A percentile compares a stretch with the other conserved stretches of the same genome.
These are phyloP conservation scores for Acanthosoma haemorrhoidale DNA, from an alignment of 2,888 invertebrate genomes.

Conservation along the genomic window DNA sequence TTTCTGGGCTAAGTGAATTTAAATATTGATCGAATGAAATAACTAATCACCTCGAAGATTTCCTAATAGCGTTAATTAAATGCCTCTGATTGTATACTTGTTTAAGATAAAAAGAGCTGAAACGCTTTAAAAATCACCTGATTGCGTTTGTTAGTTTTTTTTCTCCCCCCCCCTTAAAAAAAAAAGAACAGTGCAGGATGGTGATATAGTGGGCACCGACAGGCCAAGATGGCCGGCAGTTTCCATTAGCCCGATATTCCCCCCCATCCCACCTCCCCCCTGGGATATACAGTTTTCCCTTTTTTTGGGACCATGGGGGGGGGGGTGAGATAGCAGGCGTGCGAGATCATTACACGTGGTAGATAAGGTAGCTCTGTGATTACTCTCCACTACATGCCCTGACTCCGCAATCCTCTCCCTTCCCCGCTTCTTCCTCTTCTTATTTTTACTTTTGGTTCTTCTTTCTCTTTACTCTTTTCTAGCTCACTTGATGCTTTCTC, in stretches of 20 bases:
- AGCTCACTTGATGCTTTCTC: no score
- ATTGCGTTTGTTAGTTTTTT: no score
- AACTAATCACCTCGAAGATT: no score
- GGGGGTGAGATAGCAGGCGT: slow-evolving; percentile 46
- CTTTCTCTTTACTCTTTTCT: not conserved
- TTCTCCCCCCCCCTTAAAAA: not conserved
- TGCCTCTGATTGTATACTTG: no score
- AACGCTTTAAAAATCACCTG: no score
- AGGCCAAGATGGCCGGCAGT: slow-evolving; percentile 45
- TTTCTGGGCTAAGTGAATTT: no score
- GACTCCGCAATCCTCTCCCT: slow-evolving; percentile 1
- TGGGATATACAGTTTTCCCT: slow-evolving; percentile 77
- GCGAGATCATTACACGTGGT: slow-evolving; percentile 2
- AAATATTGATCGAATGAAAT: no score
- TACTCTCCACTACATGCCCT: slow-evolving; percentile 6
- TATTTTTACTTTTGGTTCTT: not conserved
- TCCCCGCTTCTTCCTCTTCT: not conserved
- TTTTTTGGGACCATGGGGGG: slow-evolving; percentile 54
- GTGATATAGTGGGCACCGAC: slow-evolving; percentile 1
- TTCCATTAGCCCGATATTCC: slow-evolving; percentile 55
- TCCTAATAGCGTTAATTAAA: no score
- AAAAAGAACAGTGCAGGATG: no score
- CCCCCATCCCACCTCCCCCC: slow-evolving; percentile 58
- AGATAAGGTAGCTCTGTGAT: slow-evolving; percentile 7
- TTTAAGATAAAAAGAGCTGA: no score